Conservation (phyloP, 2,113 vertebrate genomes). For the Psilopogon haemacephalus region DNA sequence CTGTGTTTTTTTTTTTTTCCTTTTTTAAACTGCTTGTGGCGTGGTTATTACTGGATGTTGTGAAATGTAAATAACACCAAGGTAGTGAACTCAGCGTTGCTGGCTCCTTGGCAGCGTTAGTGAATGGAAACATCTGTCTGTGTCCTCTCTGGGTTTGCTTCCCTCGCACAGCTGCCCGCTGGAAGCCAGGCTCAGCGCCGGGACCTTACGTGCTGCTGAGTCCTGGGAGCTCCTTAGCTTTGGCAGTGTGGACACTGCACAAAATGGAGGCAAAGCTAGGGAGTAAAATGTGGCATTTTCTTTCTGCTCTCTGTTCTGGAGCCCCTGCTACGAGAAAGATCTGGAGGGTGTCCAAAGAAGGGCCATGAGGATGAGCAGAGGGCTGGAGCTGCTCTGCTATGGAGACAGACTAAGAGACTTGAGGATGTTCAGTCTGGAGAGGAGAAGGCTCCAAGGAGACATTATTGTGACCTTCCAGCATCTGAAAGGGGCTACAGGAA, state of each 20-base stretch:
- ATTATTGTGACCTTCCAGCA: too few species aligned
- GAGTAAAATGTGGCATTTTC: neutral
- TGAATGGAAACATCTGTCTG: constrained; percentile 60
- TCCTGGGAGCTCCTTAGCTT: neutral
- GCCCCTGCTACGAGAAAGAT: too few species aligned
- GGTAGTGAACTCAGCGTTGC: constrained; percentile 21
- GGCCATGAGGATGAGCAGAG: too few species aligned
- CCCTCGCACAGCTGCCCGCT: neutral
- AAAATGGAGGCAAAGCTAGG: neutral
- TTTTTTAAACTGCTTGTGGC: neutral
- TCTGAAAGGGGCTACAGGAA: too few species aligned
- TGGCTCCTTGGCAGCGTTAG: neutral
- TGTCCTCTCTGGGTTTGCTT: neutral
- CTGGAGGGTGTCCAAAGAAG: too few species aligned
- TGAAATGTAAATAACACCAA: constrained; percentile 58
- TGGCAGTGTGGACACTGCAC: neutral
- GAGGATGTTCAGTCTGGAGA: too few species aligned
- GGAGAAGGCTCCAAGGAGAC: too few species aligned
- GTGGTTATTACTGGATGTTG: constrained; percentile 1
- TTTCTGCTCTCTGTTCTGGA: too few species aligned
- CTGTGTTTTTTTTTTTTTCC: neutral
- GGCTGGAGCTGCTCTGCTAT: too few species aligned
- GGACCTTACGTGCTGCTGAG: neutral
- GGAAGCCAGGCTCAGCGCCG: fast-evolving
- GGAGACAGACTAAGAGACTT: too few species aligned